A percentile compares a stretch with the other conserved stretches of the same genome.
Conservation (phyloP, 2,888 invertebrate species). For the Scaptomyza reducta region DNA sequence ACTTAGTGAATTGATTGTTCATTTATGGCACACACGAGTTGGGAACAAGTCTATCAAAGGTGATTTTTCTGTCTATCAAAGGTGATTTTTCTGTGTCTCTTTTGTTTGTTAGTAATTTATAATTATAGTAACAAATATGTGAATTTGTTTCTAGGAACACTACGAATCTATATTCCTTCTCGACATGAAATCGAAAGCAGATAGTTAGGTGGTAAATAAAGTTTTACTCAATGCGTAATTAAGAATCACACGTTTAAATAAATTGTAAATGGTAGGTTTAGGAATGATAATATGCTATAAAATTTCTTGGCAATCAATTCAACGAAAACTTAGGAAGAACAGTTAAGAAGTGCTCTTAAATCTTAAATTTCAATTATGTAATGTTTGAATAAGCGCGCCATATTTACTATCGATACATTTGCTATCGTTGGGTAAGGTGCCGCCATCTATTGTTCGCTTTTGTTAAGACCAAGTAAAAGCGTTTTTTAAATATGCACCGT, state of each 20-base stretch:
- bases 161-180: not conserved
- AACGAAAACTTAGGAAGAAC: not conserved
- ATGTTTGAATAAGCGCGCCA: not conserved
- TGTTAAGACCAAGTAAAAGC: not conserved
- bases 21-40: not conserved
- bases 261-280: no score
- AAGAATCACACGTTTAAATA: no score
- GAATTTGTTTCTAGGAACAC: not conserved
- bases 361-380: not conserved
- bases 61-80: not conserved
- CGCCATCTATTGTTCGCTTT: constrained; percentile 22
- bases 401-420: not conserved
- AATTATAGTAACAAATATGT: no score
- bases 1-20: not conserved
- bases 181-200: not conserved
- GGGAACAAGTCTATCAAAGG: not conserved
- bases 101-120: no score
- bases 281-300: not conserved
- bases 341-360: not conserved
- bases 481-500: constrained; percentile 2
- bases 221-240: not conserved
- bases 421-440: not conserved
- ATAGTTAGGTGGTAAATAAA: not conserved
- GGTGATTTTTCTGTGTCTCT: no score
- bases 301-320: not conserved